Evolutionary conservation across 1,140 invertebrate species (phyloP).

Genomic region (Mesaphorura yosii): DNA sequence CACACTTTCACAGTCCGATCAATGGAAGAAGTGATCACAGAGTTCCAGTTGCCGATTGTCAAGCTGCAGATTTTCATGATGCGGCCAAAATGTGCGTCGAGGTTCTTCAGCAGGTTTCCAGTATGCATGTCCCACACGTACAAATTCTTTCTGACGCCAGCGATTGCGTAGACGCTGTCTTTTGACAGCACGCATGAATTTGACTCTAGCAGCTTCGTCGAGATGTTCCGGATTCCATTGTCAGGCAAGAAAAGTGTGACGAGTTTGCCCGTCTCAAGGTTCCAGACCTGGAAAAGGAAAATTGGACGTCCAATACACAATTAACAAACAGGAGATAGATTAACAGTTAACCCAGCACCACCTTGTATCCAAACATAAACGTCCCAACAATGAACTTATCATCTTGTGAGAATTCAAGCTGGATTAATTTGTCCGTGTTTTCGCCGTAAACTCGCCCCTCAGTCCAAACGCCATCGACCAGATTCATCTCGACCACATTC

Average conservation of each 20-base stretch:
- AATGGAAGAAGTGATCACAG: conserved; percentile 88
- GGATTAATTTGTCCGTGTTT: conserved; percentile 39
- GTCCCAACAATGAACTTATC: conserved; percentile 41
- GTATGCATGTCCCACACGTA: conserved; percentile 83
- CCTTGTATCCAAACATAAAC: conserved; percentile 39
- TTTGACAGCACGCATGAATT: conserved; percentile 85
- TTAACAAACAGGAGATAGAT: not conserved
- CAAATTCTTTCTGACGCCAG: conserved; percentile 88
- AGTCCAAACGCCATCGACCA: conserved; percentile 34
- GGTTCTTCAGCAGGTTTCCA: conserved; percentile 68
- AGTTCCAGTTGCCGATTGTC: conserved; percentile 81
- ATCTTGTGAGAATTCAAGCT: conserved; percentile 39
- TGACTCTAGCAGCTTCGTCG: conserved; percentile 71
- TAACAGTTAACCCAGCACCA: conserved; percentile 14
- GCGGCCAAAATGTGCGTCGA: conserved; percentile 93
- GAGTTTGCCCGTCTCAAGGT: conserved; percentile 37
- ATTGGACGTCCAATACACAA: conserved; percentile 14
- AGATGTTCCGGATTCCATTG: conserved; percentile 76
- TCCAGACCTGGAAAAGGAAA: conserved; percentile 35
- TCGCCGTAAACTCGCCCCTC: conserved; percentile 37
- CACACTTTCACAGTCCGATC: conserved; percentile 97
- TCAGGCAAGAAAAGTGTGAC: conserved; percentile 68
- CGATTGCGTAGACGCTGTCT: conserved; percentile 80
- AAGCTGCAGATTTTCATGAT: conserved; percentile 82
- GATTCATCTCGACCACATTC: conserved; percentile 25